These are phyloP conservation scores for Hephaestus fuliginosus DNA, from an alignment of 2,797 vertebrate genomes.

Conservation along the genomic window DNA sequence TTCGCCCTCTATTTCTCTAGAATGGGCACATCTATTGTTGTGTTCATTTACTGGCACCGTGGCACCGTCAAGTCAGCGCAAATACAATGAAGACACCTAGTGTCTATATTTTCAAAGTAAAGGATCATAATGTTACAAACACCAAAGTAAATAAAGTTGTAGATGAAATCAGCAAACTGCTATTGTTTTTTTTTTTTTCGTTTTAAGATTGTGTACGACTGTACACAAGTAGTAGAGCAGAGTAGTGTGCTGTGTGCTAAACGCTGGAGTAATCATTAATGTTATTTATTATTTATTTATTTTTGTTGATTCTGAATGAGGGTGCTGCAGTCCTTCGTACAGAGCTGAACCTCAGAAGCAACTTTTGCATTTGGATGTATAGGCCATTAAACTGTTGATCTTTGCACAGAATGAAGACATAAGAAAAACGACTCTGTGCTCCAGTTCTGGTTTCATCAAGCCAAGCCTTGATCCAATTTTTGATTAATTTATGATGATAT, in stretches of 20 bases:
- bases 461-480: neutral
- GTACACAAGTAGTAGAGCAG: too few species aligned
- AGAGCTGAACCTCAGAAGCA: neutral
- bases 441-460: neutral
- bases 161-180: too few species aligned
- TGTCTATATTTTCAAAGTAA: slow-evolving; percentile 50
- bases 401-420: neutral
- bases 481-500: too few species aligned
- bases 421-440: neutral
- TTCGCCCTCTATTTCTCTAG: neutral
- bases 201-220: neutral
- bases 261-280: accelerated
- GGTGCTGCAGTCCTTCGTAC: too few species aligned
- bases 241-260: neutral
- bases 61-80: slow-evolving; percentile 25
- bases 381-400: neutral
- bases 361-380: neutral
- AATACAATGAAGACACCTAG: neutral
- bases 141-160: neutral
- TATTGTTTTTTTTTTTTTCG: neutral
- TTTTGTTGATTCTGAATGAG: neutral
- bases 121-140: neutral
- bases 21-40: slow-evolving; percentile 17
- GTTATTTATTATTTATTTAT: neutral
- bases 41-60: neutral